Base-by-base conservation (phyloP, 1,140 invertebrate genomes). In the Dendrolimus punctatus region DNA sequence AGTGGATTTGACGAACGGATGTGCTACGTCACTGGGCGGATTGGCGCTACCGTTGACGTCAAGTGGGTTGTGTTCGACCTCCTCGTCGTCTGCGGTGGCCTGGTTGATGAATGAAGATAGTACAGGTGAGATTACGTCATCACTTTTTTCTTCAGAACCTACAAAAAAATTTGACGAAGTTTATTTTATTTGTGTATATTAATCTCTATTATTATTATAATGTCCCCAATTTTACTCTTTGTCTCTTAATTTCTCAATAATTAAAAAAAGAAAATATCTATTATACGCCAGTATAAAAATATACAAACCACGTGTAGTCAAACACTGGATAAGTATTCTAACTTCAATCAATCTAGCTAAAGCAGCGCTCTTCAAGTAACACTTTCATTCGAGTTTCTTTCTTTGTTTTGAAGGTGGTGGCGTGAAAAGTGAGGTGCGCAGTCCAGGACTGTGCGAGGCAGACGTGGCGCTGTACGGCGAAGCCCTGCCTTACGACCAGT, bases 381-480 rank as follows among this genome's bases (percentile, higher is more conserved):
- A 9, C 4, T 9, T 10, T 8, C 6, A 6, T 4, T 10, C n/a
- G n/a, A 45, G n/a, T 9, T 6, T 45, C 8, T 8, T 9, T 6
- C 6, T 45, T 36, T 6, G 8, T n/a, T 42, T 44, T 38, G 47
- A 46, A 77, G 80, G 75, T 46, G 81, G 80, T 60, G 88, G 87
- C 55, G 89, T 91, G 50, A 91, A 91, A 76, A 90, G 87, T 62
- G 90, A 91, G 76, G 85, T 90, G 61, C 86, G 89, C 60, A 90
- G 89, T 77, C 90, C 90, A 9, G 88, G 89, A 52, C 77, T 89
- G 67, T 87, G 85, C 54, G 88, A 89, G 54, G 70, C 85, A 43
- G 88, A 89, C 68, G 85, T 85, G 70, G 81, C 80, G 62, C 74
- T 80, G 61, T 79, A 79, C 80, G 81, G 78, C 3, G 81, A 78